A percentile compares a stretch with the other conserved stretches of the same genome.
These are phyloP conservation scores for Atta texana DNA, from an alignment of 1,140 invertebrate genomes.

Conservation along the genomic window DNA sequence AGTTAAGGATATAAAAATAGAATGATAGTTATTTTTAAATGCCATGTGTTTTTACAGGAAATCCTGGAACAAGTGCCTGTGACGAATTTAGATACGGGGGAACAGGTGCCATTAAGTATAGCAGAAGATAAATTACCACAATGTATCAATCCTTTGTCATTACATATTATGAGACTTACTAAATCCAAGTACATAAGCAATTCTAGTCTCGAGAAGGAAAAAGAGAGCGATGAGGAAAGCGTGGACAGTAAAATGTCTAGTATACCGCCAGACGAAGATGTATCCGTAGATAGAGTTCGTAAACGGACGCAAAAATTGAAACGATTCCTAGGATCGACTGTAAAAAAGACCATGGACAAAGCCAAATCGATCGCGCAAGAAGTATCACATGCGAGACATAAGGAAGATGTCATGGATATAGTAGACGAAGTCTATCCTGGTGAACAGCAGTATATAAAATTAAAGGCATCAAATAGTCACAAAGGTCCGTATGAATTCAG, in stretches of 20 bases:
- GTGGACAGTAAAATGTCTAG: slow-evolving; percentile 91
- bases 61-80: slow-evolving; percentile 97
- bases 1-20: not conserved
- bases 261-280: slow-evolving; percentile 88
- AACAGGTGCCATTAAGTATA: slow-evolving; percentile 94
- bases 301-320: slow-evolving; percentile 89
- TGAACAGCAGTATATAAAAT: slow-evolving; percentile 93
- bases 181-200: slow-evolving; percentile 93
- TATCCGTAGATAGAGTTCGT: slow-evolving; percentile 84
- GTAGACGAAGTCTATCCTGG: slow-evolving; percentile 92
- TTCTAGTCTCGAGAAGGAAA: slow-evolving; percentile 91
- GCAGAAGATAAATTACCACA: slow-evolving; percentile 96
- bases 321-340: slow-evolving; percentile 94
- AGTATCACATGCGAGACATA: slow-evolving; percentile 93
- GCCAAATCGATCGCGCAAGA: slow-evolving; percentile 96
- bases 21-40: not conserved
- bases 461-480: slow-evolving; percentile 97
- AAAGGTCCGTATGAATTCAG: slow-evolving; percentile 99
- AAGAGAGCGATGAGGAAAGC: slow-evolving; percentile 94
- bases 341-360: slow-evolving; percentile 95
- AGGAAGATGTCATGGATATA: slow-evolving; percentile 94
- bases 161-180: slow-evolving; percentile 97
- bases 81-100: slow-evolving; percentile 97
- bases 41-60: slow-evolving; percentile 87
- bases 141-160: slow-evolving; percentile 94